Percentiles rank a stretch among this genome's conserved stretches.
These are phyloP conservation scores for Caranx ignobilis DNA, from an alignment of 2,113 vertebrate species.

Conservation along the genomic window DNA sequence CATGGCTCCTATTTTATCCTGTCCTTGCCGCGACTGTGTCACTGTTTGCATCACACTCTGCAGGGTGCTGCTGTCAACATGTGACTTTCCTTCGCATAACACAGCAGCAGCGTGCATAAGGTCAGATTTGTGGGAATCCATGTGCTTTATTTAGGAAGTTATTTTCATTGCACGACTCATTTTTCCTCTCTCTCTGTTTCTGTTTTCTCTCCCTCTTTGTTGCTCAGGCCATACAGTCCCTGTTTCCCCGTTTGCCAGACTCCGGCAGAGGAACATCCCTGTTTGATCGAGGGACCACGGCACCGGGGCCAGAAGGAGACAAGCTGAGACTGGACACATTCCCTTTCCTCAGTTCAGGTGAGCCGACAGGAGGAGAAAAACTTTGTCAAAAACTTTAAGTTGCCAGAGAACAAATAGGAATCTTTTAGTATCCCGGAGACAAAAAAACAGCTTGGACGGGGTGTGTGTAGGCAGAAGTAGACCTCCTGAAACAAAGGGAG, in stretches of 20 bases:
- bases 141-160: constrained; percentile 26
- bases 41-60: constrained; percentile 73
- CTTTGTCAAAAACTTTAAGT: constrained; percentile 10
- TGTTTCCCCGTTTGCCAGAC: constrained; percentile 92
- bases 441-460: not conserved
- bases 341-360: constrained; percentile 90
- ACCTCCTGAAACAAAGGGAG: constrained; percentile 39
- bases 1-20: constrained; percentile 71
- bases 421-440: constrained; percentile 19
- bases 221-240: constrained; percentile 88
- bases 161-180: constrained; percentile 18
- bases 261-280: constrained; percentile 82
- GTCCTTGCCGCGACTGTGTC: constrained; percentile 75
- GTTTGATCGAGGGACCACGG: constrained; percentile 83
- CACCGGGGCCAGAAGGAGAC: constrained; percentile 87
- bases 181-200: constrained; percentile 1
- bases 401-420: constrained; percentile 7
- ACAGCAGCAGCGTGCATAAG: constrained; percentile 11
- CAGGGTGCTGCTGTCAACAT: constrained; percentile 55
- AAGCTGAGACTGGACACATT: constrained; percentile 91
- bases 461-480: constrained; percentile 2
- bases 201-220: constrained; percentile 17
- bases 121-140: constrained; percentile 20
- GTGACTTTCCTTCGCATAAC: constrained; percentile 20
- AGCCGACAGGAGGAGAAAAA: constrained; percentile 58